A percentile compares a stretch with the other conserved stretches of the same genome.
Conservation (phyloP, 2,797 vertebrate species). For the Micromesistius poutassou region DNA sequence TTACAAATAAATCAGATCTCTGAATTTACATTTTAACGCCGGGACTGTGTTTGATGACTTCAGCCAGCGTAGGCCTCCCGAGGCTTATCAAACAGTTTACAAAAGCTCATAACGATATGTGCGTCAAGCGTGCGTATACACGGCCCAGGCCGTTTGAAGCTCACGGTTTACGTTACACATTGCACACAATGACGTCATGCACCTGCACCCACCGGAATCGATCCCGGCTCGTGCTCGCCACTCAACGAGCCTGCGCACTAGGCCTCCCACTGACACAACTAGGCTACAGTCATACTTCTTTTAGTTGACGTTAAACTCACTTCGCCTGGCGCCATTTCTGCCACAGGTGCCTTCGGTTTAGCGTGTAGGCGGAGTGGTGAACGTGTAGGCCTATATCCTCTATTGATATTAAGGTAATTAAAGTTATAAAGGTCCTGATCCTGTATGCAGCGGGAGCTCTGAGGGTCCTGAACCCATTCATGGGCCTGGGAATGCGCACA, state of each 20-base stretch:
- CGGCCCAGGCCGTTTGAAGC: background rate
- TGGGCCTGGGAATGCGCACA: slow-evolving; percentile 78
- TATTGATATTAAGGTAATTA: slow-evolving; percentile 85
- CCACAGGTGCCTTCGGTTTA: slow-evolving; percentile 57
- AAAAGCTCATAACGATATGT: background rate
- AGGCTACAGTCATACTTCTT: slow-evolving; percentile 10
- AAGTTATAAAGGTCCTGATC: slow-evolving; percentile 85
- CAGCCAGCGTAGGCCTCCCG: background rate
- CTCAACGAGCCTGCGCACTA: background rate
- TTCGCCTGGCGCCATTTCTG: slow-evolving; percentile 48
- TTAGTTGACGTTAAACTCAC: slow-evolving; percentile 26
- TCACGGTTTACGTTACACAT: background rate
- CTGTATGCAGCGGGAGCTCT: slow-evolving; percentile 88
- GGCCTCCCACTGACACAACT: background rate
- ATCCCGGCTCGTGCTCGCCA: background rate
- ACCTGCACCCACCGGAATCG: background rate
- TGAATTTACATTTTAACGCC: slow-evolving; percentile 38
- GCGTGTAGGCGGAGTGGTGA: slow-evolving; percentile 33
- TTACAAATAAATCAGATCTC: slow-evolving; percentile 68
- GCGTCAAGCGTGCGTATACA: background rate
- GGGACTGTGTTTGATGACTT: slow-evolving; percentile 11
- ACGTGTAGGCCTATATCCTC: slow-evolving; percentile 70
- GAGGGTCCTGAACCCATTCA: slow-evolving; percentile 80
- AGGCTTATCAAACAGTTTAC: background rate
- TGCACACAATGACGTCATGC: background rate